Base-by-base conservation (phyloP, 2,888 invertebrate species). In the Busseola fusca region DNA sequence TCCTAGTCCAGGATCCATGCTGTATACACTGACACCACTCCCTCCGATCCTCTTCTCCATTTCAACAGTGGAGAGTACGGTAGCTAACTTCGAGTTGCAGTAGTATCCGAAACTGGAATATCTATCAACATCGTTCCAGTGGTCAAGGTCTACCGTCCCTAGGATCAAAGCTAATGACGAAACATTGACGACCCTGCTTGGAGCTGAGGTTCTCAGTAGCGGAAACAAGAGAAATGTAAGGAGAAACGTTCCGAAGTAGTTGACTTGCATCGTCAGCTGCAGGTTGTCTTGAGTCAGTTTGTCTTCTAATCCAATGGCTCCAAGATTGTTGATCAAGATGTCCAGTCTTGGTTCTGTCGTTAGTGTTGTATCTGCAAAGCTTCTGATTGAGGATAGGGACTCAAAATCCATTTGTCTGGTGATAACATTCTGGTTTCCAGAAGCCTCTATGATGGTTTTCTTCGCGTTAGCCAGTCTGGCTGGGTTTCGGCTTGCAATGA, bases 1-100 rank as follows among this genome's bases (percentile, higher is more conserved):
- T 62, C 97, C 97, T 92, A 98, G 96, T 12, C 98, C 98, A 0
- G 98, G 98, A 93, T 98, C 98, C 86, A 98, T 95, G 84, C 97
- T 98, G 90, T 98, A 98, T 0, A 97, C 97, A 0, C 97, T 97
- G 0, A 98, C 97, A 18, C 97, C 97, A 42, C 96, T 89, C 0
- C 87, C 90, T 64, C 67, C 80, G 3, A 90, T 86, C 64, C 91
- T 84, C 62, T 86, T 90, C 10, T 90, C 86, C 92, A 93, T 92
- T 88, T 98, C 98, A 27, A 96, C 94, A 0, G 92, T 90, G 50
- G 90, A 92, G 3, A 94, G 64, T 0, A 92, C 80, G 27, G 87
- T 85, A 14, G 93, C 93, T 34, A 94, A 74, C 69, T 94, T 94
- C 0, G 94, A 88, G 64, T 94, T 93, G 74, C 97, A 92, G 85